Evolutionary conservation across 2,888 invertebrate genomes (phyloP), one percentile per base, ranked within the genome.

Genomic region (Thymelicus sylvestris): DNA sequence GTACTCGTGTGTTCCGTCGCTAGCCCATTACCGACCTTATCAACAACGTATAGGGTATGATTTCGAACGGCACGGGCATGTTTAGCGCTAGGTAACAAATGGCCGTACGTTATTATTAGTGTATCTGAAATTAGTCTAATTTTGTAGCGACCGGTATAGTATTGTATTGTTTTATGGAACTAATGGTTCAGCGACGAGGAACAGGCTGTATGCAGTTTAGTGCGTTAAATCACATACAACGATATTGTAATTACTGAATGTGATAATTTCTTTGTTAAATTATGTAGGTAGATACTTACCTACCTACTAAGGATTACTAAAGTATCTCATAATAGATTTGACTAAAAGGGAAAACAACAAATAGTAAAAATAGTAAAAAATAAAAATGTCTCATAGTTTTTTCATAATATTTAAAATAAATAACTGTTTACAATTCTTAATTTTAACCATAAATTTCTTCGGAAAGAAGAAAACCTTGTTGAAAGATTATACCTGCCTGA

Each of bases 71-170:
- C 39, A 8, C 10, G 1, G 41, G 6, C 39, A 60, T 19, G n/a
- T n/a, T 48, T 65, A 60, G 15, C 50, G 65, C 50, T 52, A 57
- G 52, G 66, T 66, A 71, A 71, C 70, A 66, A 71, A 71, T 66
- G 65, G 70, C 66, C 65, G 66, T 66, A 71, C 66, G 70, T 71
- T 71, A 71, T 71, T 71, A 71, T 71, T 71, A 71, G 65, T 66
- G 65, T 71, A 71, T 71, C 70, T 71, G 66, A 71, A 71, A 71
- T 71, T 71, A 71, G 70, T 66, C 70, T 71, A 71, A 71, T 71
- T 65, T 70, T 65, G 65, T 65, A 65, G 70, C 64, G 64, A 70
- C 60, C 59, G 64, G 65, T 52, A 65, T 50, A 65, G 70, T 70
- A 44, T 38, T 38, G 55, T 55, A 55, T 52, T 52, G 52, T 52